Evolutionary conservation across 2,113 vertebrate genomes (phyloP).

Genomic region (Clarias batrachus): DNA sequence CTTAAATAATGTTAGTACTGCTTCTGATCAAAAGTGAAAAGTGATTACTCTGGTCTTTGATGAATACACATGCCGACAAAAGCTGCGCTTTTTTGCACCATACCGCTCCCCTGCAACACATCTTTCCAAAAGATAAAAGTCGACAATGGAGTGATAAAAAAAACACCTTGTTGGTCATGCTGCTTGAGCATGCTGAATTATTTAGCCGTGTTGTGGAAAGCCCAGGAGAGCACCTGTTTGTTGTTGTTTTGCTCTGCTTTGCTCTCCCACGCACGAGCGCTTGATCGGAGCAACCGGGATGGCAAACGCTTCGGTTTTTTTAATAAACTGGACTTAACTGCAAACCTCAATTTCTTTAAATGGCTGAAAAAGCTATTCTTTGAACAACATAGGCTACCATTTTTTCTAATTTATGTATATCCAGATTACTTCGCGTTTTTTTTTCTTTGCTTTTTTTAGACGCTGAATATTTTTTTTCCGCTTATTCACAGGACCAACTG

Average conservation of each 20-base stretch:
- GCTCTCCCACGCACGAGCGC: not conserved
- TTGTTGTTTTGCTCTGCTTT: slow-evolving; percentile 35
- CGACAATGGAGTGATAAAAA: not conserved
- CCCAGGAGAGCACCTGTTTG: slow-evolving; percentile 37
- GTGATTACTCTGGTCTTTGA: not conserved
- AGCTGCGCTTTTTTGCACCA: not conserved
- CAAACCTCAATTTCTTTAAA: not conserved
- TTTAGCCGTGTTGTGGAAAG: slow-evolving; percentile 25
- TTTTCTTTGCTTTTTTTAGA: not conserved
- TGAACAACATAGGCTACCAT: not conserved
- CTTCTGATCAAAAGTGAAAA: not conserved
- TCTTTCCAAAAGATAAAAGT: not conserved
- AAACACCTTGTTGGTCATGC: not conserved
- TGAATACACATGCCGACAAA: not conserved
- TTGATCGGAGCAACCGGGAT: not conserved
- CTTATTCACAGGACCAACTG: not conserved
- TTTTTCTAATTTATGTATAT: not conserved
- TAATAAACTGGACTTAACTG: not conserved
- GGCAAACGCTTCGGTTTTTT: not conserved
- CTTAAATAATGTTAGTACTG: not conserved
- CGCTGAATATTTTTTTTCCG: not conserved
- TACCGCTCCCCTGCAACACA: not conserved
- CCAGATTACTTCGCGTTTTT: too few relatives aligned
- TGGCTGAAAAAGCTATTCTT: not conserved
- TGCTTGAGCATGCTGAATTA: slow-evolving; percentile 24